A percentile compares a stretch with the other conserved stretches of the same genome.
These are phyloP conservation scores for Selene dorsalis DNA, from an alignment of 2,797 vertebrate species.

Conservation along the genomic window DNA sequence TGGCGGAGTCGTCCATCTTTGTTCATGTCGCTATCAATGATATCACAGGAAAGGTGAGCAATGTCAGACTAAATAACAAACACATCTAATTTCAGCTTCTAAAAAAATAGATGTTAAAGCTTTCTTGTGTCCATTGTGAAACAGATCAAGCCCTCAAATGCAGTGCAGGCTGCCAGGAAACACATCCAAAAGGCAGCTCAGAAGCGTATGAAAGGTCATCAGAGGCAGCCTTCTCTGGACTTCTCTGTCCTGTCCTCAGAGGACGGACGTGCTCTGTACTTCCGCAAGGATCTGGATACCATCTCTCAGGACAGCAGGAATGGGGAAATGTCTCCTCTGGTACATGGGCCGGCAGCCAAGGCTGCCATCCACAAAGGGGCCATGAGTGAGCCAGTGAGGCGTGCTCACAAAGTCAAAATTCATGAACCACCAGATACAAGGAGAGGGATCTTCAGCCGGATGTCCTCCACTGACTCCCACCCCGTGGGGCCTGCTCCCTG, in stretches of 20 bases:
- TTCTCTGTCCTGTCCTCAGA: slow-evolving; percentile 83
- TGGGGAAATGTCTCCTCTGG: slow-evolving; percentile 65
- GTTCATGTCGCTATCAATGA: slow-evolving; percentile 92
- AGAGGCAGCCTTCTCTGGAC: slow-evolving; percentile 90
- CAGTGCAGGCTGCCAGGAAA: slow-evolving; percentile 78
- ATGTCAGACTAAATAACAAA: slow-evolving; percentile 4
- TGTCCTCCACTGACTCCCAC: slow-evolving; percentile 87
- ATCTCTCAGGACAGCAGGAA: slow-evolving; percentile 87
- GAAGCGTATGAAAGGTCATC: slow-evolving; percentile 77
- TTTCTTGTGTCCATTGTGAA: slow-evolving; percentile 44
- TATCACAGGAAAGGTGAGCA: slow-evolving; percentile 91
- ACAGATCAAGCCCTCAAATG: slow-evolving; percentile 81
- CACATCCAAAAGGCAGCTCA: slow-evolving; percentile 83
- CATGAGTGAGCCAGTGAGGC: slow-evolving; percentile 88
- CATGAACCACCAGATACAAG: slow-evolving; percentile 83
- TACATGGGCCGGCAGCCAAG: slow-evolving; percentile 70
- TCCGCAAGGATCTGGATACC: slow-evolving; percentile 84
- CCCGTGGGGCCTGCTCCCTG: slow-evolving; percentile 84
- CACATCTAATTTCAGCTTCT: neutral
- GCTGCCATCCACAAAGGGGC: slow-evolving; percentile 81
- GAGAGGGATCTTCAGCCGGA: slow-evolving; percentile 82
- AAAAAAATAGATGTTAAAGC: neutral
- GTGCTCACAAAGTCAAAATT: slow-evolving; percentile 86
- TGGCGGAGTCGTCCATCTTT: slow-evolving; percentile 96
- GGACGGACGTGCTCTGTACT: slow-evolving; percentile 86